These are phyloP conservation scores for Coregonus suidteri DNA, from an alignment of 2,797 vertebrate species.

Conservation along the genomic window DNA sequence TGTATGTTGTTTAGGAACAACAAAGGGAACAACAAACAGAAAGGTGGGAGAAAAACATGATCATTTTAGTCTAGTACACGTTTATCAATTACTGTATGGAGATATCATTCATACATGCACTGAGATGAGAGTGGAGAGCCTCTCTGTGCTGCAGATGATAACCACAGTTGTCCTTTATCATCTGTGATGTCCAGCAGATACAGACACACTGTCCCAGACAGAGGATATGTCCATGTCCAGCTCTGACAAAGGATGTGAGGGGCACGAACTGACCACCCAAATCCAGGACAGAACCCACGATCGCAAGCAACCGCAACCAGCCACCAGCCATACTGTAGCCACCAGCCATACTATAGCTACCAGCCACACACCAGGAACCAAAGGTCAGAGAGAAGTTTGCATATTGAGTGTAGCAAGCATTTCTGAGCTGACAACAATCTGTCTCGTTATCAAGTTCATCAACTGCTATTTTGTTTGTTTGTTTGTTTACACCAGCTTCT, in stretches of 20 bases:
- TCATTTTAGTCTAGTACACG: too few species aligned
- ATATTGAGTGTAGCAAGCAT: not conserved
- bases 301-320: too few species aligned
- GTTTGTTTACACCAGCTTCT: not conserved
- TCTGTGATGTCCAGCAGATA: not conserved
- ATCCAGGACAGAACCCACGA: not conserved
- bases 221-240: not conserved
- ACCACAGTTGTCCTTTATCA: not conserved
- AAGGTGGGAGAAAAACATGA: not conserved
- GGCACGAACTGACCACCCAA: not conserved
- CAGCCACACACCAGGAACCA: not conserved
- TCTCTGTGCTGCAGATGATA: not conserved
- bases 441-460: not conserved
- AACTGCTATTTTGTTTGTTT: not conserved
- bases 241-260: not conserved
- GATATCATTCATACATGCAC: not conserved
- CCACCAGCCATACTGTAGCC: not conserved
- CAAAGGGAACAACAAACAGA: not conserved
- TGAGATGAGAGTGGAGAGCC: not conserved
- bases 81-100: not conserved
- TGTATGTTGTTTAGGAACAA: constrained; percentile 2
- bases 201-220: not conserved
- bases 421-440: not conserved
- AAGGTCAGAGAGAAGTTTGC: not conserved
- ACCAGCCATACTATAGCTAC: not conserved